A percentile compares a stretch with the other conserved stretches of the same genome.
Conservation (phyloP, 1,140 invertebrate genomes). For the Rhyzopertha dominica region DNA sequence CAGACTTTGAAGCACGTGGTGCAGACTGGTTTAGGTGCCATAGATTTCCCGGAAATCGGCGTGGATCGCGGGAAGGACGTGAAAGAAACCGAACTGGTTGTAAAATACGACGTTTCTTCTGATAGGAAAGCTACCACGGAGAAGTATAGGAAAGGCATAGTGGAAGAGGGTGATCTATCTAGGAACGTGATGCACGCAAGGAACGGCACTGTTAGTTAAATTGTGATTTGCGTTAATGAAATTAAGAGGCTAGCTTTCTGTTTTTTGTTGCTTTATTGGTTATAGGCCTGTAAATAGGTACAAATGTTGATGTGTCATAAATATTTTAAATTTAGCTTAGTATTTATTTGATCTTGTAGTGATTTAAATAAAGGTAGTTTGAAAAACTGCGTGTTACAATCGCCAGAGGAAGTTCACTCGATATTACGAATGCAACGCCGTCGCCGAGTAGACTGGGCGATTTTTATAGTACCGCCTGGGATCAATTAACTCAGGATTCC, state of each 20-base stretch:
- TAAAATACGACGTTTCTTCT: constrained; percentile 52
- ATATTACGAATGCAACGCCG: too few relatives aligned
- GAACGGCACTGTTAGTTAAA: constrained; percentile 3
- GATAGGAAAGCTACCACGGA: constrained; percentile 49
- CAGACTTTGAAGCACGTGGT: constrained; percentile 40
- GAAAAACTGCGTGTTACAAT: too few relatives aligned
- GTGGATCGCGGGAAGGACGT: constrained; percentile 43
- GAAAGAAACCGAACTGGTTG: constrained; percentile 52
- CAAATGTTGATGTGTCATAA: too few relatives aligned
- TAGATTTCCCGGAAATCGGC: constrained; percentile 27
- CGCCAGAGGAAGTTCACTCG: too few relatives aligned
- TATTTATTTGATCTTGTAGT: too few relatives aligned
- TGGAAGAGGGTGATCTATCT: constrained; percentile 48
- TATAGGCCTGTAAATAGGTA: too few relatives aligned
- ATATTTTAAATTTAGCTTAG: too few relatives aligned
- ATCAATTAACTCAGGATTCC: constrained; percentile 30
- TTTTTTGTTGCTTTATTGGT: too few relatives aligned
- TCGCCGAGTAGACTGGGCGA: too few relatives aligned
- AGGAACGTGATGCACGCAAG: constrained; percentile 22
- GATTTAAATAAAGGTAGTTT: too few relatives aligned
- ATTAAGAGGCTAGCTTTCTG: too few relatives aligned
- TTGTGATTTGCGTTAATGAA: constrained; percentile 1
- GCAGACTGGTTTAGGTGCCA: constrained; percentile 38
- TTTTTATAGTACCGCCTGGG: too few relatives aligned
- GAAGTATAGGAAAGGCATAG: constrained; percentile 55